These are phyloP conservation scores for Ormyrus pomaceus DNA, from an alignment of 2,888 invertebrate species.

Conservation along the genomic window DNA sequence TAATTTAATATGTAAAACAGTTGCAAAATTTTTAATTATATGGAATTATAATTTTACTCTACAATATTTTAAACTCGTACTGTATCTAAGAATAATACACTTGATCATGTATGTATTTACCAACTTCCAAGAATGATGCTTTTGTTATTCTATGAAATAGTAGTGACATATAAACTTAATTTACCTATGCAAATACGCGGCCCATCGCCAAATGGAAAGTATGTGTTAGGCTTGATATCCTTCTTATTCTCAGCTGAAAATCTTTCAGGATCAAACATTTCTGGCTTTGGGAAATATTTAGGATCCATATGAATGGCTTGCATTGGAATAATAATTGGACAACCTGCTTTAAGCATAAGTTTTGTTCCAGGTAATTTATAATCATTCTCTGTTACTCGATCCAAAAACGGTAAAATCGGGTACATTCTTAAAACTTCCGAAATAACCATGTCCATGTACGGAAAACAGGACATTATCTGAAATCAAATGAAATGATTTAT, in stretches of 20 bases:
- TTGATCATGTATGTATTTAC: no score
- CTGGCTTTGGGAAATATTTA: constrained; percentile 72
- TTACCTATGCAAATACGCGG: constrained; percentile 72
- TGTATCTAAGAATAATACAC: no score
- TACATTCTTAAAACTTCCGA: constrained; percentile 74
- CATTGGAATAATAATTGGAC: constrained; percentile 69
- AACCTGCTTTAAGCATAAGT: constrained; percentile 68
- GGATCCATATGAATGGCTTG: constrained; percentile 72
- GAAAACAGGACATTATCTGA: constrained; percentile 59
- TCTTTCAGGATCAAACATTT: constrained; percentile 74
- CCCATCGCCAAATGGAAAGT: constrained; percentile 72
- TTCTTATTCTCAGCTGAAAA: constrained; percentile 71
- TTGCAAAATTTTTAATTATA: constrained; percentile 1
- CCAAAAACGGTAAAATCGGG: constrained; percentile 69
- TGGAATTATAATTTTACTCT: not conserved
- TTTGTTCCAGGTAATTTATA: constrained; percentile 66
- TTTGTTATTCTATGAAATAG: no score
- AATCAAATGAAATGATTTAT: not conserved
- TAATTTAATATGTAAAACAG: not conserved
- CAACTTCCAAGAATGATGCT: no score
- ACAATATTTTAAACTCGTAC: no score
- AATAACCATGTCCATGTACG: constrained; percentile 67
- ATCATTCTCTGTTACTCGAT: constrained; percentile 62
- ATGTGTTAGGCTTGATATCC: constrained; percentile 63
- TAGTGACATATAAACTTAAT: not conserved